A percentile compares a stretch with the other conserved stretches of the same genome.
These are phyloP conservation scores for Halcyon senegalensis DNA, from an alignment of 2,113 vertebrate genomes.

Conservation along the genomic window DNA sequence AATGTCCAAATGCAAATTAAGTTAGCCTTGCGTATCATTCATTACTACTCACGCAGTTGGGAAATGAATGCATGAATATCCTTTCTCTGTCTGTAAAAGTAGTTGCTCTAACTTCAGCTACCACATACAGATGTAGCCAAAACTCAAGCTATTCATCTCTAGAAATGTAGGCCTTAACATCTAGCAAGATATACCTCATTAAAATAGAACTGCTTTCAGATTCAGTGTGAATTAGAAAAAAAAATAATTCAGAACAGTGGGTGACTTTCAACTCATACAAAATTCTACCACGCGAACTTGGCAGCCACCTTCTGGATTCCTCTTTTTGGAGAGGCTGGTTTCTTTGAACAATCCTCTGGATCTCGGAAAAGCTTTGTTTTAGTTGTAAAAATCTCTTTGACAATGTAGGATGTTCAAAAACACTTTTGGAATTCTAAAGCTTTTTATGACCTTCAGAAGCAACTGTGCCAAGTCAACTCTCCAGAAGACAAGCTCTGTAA, in stretches of 20 bases:
- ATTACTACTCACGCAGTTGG: not conserved
- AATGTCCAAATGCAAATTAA: conserved; percentile 32
- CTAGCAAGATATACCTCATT: not conserved
- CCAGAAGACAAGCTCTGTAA: not conserved
- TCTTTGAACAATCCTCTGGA: not conserved
- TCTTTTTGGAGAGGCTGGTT: not conserved
- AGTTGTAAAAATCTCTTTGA: not conserved
- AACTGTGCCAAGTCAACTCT: not conserved
- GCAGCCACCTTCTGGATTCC: not conserved
- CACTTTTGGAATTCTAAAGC: not conserved
- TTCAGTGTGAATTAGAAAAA: not conserved
- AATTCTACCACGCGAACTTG: not conserved
- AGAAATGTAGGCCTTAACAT: not conserved
- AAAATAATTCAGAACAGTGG: not conserved
- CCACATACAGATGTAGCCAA: not conserved
- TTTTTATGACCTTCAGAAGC: not conserved
- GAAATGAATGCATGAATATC: not conserved
- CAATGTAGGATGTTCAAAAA: not conserved
- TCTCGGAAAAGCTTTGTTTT: not conserved
- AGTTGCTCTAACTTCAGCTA: not conserved
- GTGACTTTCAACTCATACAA: not conserved
- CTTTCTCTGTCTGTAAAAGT: not conserved
- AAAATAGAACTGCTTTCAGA: not conserved
- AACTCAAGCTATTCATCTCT: not conserved
- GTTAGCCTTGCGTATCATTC: not conserved